Evolutionary conservation across 2,888 invertebrate genomes (phyloP).

Genomic region (Ecdyonurus torrentis): DNA sequence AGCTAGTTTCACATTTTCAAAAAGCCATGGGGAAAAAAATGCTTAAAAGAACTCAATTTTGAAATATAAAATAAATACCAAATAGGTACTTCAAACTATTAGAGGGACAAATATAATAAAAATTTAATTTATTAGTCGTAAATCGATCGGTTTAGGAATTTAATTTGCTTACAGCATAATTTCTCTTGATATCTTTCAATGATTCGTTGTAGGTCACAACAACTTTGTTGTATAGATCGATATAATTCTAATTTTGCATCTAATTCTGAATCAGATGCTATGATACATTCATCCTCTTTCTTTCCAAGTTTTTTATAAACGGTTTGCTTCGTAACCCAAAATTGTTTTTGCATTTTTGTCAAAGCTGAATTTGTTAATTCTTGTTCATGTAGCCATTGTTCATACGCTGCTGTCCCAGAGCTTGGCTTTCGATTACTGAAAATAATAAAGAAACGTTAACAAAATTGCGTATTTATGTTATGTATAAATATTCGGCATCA

Average conservation of each 20-base stretch:
- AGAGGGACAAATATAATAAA: no score
- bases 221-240: constrained; percentile 82
- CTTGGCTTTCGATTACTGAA: constrained; percentile 12
- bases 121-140: no score
- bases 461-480: not conserved
- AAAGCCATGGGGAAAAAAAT: no score
- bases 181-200: constrained; percentile 89
- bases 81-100: no score
- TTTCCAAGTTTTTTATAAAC: constrained; percentile 83
- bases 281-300: constrained; percentile 94
- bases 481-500: not conserved
- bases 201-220: constrained; percentile 67
- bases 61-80: no score
- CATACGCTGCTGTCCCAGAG: constrained; percentile 26
- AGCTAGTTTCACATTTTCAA: no score
- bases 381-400: constrained; percentile 32
- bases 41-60: no score
- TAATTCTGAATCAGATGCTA: constrained; percentile 88
- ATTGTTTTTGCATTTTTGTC: constrained; percentile 77
- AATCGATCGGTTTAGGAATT: no score
- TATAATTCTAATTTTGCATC: constrained; percentile 92
- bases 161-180: constrained; percentile 59
- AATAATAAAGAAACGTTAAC: not conserved
- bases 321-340: constrained; percentile 96
- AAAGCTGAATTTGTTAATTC: constrained; percentile 28